Evolutionary conservation across 2,888 invertebrate species (phyloP).

Genomic region (Opisthograptis luteolata): DNA sequence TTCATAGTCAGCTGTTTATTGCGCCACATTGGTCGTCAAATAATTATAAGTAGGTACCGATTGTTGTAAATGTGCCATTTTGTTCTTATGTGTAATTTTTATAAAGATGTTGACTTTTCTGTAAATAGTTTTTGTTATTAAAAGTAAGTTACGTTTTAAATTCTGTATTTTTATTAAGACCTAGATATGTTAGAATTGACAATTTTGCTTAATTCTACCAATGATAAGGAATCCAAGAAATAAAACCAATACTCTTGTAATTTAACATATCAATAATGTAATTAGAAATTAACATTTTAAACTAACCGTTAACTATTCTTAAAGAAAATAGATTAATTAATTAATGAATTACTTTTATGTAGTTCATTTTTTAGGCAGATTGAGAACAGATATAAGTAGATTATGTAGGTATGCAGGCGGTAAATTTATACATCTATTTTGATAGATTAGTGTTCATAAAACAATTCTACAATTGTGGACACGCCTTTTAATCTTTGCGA

Average conservation of each 20-base stretch:
- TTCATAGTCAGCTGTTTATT: too few species aligned
- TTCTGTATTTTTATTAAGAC: conserved; percentile 7
- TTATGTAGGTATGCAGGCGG: conserved; percentile 76
- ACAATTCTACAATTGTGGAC: conserved; percentile 53
- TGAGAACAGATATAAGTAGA: conserved; percentile 64
- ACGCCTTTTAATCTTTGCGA: not conserved
- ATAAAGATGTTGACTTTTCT: conserved; percentile 3
- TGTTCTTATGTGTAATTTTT: conserved; percentile 1
- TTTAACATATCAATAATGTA: conserved; percentile 81
- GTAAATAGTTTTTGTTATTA: conserved; percentile 27
- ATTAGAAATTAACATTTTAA: conserved; percentile 78
- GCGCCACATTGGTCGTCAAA: too few species aligned
- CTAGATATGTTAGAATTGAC: too few species aligned
- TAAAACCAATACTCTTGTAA: conserved; percentile 55
- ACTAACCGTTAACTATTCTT: conserved; percentile 69
- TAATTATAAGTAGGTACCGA: too few species aligned
- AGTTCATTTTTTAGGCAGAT: conserved; percentile 69
- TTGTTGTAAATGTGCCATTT: not conserved
- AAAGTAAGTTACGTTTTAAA: conserved; percentile 7
- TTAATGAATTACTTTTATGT: conserved; percentile 52
- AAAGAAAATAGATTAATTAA: conserved; percentile 73
- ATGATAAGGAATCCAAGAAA: conserved; percentile 33
- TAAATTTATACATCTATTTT: conserved; percentile 63
- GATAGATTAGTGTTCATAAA: conserved; percentile 57
- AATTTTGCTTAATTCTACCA: not conserved